phyloP scores from a whole-genome alignment of 1,140 invertebrate species.

The Brachionus manjavacas region DNA sequence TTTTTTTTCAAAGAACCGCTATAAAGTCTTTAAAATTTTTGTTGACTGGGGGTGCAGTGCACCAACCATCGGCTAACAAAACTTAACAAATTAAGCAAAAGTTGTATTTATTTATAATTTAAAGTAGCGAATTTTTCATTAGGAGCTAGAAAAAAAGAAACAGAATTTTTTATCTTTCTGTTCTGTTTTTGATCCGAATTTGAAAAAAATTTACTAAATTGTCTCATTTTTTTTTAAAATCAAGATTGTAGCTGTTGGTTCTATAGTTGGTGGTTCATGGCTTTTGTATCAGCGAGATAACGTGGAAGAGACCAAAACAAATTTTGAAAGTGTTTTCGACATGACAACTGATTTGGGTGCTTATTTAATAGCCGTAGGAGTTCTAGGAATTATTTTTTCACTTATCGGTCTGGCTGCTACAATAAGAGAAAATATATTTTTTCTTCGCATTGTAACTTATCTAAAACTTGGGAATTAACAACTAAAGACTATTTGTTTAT shows the following conservation, averaged over 20 bases:
- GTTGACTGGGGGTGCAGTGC: no score
- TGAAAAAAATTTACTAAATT: neutral
- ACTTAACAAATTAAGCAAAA: no score
- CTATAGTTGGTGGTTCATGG: slow-evolving; percentile 21
- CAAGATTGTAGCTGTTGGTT: slow-evolving; percentile 8
- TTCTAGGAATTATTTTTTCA: slow-evolving; percentile 12
- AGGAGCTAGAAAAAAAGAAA: no score
- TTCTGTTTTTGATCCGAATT: no score
- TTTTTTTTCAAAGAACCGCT: no score
- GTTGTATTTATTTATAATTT: no score
- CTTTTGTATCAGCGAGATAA: slow-evolving; percentile 16
- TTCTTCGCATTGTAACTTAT: neutral
- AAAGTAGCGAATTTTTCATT: no score
- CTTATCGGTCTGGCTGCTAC: neutral
- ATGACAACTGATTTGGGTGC: slow-evolving; percentile 10
- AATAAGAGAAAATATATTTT: slow-evolving; percentile 13
- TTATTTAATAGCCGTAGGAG: slow-evolving; percentile 29
- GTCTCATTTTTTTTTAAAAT: neutral
- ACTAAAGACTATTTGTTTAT: neutral
- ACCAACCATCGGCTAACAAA: no score
- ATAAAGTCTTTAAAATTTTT: no score
- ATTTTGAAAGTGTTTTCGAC: neutral
- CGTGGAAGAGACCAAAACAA: neutral
- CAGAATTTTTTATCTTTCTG: no score
- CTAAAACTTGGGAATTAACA: neutral